phyloP scores from a whole-genome alignment of 2,797 vertebrate genomes.

The Girardinus metallicus region DNA sequence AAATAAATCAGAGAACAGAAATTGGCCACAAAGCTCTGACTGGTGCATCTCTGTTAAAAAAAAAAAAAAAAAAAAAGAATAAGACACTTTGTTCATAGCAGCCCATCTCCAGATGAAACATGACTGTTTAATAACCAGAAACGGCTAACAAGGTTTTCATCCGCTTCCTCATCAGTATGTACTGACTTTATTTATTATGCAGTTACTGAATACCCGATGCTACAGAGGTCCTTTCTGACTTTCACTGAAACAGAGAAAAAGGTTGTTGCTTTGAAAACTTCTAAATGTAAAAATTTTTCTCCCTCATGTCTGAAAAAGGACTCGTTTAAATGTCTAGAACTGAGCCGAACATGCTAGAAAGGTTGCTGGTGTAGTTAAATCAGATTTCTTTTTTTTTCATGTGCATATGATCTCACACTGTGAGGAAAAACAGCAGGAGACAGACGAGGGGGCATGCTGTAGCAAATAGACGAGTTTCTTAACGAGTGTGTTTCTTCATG shows the following conservation, averaged over 20 bases:
- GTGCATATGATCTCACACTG: slow-evolving; percentile 7
- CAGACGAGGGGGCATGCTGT: slow-evolving; percentile 5
- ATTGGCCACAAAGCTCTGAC: background rate
- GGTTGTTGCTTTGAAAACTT: background rate
- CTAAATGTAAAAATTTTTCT: background rate
- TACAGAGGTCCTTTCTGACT: background rate
- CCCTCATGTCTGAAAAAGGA: background rate
- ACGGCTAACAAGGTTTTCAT: background rate
- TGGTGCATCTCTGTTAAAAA: background rate
- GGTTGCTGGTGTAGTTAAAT: slow-evolving; percentile 1
- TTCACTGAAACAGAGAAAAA: background rate
- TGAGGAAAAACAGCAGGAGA: slow-evolving; percentile 10
- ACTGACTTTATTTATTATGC: background rate
- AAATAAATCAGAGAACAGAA: background rate
- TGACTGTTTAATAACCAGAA: background rate
- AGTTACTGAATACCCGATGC: background rate
- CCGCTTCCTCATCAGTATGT: background rate
- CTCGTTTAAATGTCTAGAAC: background rate
- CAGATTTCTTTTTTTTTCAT: slow-evolving; percentile 4
- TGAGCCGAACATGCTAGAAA: background rate
- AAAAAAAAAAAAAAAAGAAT: background rate
- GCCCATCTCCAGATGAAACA: background rate
- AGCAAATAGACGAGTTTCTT: slow-evolving; percentile 25
- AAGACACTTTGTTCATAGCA: background rate
- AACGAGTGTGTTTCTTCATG: slow-evolving; percentile 32